Evolutionary conservation across 1,140 invertebrate genomes (phyloP), one percentile per base, ranked within the genome.

Genomic region (Drosophila ironensis): DNA sequence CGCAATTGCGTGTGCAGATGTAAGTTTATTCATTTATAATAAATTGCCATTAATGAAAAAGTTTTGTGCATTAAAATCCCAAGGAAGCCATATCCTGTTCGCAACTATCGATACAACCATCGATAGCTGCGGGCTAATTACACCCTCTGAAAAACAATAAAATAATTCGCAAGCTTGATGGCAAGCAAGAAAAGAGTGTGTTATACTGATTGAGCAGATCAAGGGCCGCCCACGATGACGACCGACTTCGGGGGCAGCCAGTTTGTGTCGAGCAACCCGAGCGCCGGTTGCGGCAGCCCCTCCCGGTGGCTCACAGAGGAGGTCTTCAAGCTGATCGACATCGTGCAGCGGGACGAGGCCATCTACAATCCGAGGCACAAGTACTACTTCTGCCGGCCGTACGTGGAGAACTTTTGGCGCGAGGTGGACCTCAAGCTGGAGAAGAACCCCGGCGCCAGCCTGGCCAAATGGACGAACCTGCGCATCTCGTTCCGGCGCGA

Each of bases 381-480:
- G 25, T 88, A 89, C 27, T 89, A 89, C 51, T 89, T 89, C 27
- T 89, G 88, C 40, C 77, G 88, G 7, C 88, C 88, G 2, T 89
- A 89, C 42, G 88, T 89, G 9, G 88, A 89, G 27, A 89, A 87
- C 63, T 89, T 89, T 20, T 89, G 88, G 88, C 74, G 88, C 20
- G 88, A 89, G 16, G 86, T 89, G 11, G 88, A 89, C 33, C 35
- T 72, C 5, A 88, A 86, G 52, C 46, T 89, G 5, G 88, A 88
- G n/a, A 89, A 89, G 42, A 89, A 89, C 42, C 86, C 88, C n/a
- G 88, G 88, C 2, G 81, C 88, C 6, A 89, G 88, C 41, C 44
- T 89, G n/a, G 88, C 88, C n/a, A 89, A 89, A 51, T 89, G 88
- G 88, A 89, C 88, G 5, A 89, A 89, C 54, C 51, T 89, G 11